phyloP scores from a whole-genome alignment of 2,797 vertebrate genomes.

The Sebastes oblongus region DNA sequence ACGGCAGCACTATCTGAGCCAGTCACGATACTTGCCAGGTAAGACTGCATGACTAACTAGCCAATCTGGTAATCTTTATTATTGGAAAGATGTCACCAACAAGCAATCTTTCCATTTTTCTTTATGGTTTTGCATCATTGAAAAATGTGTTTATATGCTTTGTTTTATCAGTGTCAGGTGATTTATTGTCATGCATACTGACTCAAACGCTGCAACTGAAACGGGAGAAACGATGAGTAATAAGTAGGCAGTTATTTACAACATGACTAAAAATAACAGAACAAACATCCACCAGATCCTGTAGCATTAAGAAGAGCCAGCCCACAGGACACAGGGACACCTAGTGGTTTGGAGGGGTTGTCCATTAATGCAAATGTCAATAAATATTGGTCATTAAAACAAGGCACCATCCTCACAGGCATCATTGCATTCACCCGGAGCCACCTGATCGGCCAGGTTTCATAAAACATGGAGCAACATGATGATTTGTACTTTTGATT shows the following conservation, averaged over 20 bases:
- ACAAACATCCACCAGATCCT: background rate
- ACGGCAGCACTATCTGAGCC: slow-evolving; percentile 94
- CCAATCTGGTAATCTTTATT: background rate
- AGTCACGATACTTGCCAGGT: slow-evolving; percentile 96
- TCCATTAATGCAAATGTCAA: background rate
- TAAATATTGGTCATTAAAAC: background rate
- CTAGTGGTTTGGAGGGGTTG: too few relatives aligned
- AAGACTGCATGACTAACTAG: slow-evolving; percentile 35
- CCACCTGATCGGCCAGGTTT: background rate
- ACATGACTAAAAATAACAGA: too few relatives aligned
- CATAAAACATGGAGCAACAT: background rate
- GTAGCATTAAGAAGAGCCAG: background rate
- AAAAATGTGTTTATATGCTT: background rate
- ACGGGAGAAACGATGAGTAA: rapidly evolving
- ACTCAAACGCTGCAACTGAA: background rate
- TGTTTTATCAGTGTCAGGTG: background rate
- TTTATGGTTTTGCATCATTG: background rate
- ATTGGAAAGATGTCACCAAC: background rate
- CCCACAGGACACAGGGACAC: background rate
- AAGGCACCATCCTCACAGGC: background rate
- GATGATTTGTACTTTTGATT: background rate
- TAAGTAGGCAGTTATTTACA: too few relatives aligned
- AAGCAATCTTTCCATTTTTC: rapidly evolving
- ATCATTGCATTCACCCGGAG: background rate
- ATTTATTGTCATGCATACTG: background rate